Base-by-base conservation (phyloP, 2,888 invertebrate species). In the Timema cristinae region DNA sequence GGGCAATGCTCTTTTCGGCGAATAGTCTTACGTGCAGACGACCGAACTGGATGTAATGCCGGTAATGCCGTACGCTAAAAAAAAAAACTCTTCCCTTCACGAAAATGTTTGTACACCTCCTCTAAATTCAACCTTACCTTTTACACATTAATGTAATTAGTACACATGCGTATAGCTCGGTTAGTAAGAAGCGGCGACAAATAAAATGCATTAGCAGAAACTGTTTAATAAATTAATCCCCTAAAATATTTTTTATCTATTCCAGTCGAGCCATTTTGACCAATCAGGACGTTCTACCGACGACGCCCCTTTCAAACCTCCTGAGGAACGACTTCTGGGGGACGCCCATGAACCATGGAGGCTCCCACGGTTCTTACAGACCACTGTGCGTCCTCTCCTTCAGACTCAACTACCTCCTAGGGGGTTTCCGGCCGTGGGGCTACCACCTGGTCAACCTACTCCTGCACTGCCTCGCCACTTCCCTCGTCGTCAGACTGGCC, bases 241-340 rank as follows among this genome's bases (percentile, higher is more conserved):
- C 32, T 4, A 32, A 32, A 32, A 32, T 32, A 32, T 32, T 32
- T 32, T 32, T 32, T 4, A 32, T 50, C n/a, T 66, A 56, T 71
- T 87, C 32, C 91, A 98, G 98, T 82, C 94, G 97, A 79, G 98
- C 98, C 77, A 96, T 98, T 81, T 86, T 95, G 82, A 93, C 92
- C 81, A 98, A 98, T 84, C 93, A 93, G 75, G 98, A 98, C 84
- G 89, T 98, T 79, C 74, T 77, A 79, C 91, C 94, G 75, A 90
- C 89, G 78, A 92, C 93, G 74, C 91, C 95, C 73, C 89, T 95
- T 87, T 87, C 87, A 78, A 89, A 90, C 77, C 87, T 97, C 78
- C 90, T 97, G 81, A 88, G 89, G 82, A 92, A 98, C 85, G 98
- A 98, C 85, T 98, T 97, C 85, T 98, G 98, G 98, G 98, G 98